Conservation (phyloP, 1,140 invertebrate species). For the Dendroctonus valens region DNA sequence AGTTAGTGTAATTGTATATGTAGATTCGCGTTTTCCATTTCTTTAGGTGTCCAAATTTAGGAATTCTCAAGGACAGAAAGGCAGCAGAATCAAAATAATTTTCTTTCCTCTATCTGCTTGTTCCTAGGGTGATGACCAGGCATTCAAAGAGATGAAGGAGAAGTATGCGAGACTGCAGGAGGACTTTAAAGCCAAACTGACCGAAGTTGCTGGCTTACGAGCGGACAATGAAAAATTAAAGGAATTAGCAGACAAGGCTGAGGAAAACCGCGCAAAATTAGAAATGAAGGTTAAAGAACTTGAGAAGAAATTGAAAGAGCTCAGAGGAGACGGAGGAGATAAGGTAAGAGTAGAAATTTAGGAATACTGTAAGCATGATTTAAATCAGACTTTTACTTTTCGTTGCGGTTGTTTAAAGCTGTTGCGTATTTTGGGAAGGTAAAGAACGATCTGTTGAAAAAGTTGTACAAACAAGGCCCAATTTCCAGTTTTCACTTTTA, state of each 20-base stretch:
- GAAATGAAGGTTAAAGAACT: slow-evolving; percentile 57
- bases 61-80: no score
- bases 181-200: slow-evolving; percentile 59
- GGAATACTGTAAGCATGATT: no score
- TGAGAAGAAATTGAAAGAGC: slow-evolving; percentile 52
- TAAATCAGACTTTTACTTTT: no score
- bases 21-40: no score
- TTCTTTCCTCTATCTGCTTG: neutral
- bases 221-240: slow-evolving; percentile 55
- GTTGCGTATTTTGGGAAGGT: no score
- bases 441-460: no score
- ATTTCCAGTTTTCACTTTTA: no score
- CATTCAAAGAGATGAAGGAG: slow-evolving; percentile 39
- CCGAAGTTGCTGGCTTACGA: slow-evolving; percentile 56
- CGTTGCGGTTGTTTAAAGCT: no score
- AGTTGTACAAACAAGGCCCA: no score
- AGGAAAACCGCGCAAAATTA: slow-evolving; percentile 54
- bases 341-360: slow-evolving; percentile 15
- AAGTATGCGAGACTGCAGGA: slow-evolving; percentile 58
- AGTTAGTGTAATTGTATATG: no score
- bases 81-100: no score
- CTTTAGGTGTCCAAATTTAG: no score
- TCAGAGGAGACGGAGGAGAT: slow-evolving; percentile 40
- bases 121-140: slow-evolving; percentile 17
- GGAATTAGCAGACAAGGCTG: slow-evolving; percentile 53